Evolutionary conservation across 2,888 invertebrate species (phyloP).

Genomic region (Drosophila anomelani): DNA sequence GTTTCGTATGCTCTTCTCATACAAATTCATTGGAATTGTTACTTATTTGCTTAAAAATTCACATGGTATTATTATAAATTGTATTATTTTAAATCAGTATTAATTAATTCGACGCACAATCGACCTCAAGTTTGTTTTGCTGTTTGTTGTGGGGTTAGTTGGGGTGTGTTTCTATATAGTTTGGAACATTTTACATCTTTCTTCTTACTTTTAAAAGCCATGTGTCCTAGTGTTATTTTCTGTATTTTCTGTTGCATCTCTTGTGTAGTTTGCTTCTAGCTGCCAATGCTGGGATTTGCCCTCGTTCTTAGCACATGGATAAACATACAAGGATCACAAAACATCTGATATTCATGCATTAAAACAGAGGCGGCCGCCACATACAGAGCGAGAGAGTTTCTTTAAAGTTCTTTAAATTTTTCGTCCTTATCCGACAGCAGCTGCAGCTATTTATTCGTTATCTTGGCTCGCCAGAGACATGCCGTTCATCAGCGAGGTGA

Average conservation of each 20-base stretch:
- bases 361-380: constrained; percentile 17
- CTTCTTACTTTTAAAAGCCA: constrained; percentile 18
- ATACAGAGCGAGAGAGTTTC: constrained; percentile 9
- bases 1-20: constrained; percentile 30
- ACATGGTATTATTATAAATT: constrained; percentile 11
- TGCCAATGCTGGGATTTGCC: constrained; percentile 48
- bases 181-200: constrained; percentile 28
- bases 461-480: not conserved
- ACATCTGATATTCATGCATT: constrained; percentile 1
- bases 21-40: constrained; percentile 39
- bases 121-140: constrained; percentile 2
- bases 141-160: not conserved
- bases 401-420: not conserved
- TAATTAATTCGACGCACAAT: constrained; percentile 14
- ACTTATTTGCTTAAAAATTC: constrained; percentile 21
- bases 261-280: constrained; percentile 20
- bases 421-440: not conserved
- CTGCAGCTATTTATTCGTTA: not conserved
- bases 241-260: constrained; percentile 26
- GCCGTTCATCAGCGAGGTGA: not conserved
- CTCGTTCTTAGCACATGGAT: constrained; percentile 26
- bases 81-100: not conserved
- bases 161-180: not conserved
- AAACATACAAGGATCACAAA: constrained; percentile 20
- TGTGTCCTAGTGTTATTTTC: constrained; percentile 3